These are phyloP conservation scores for Callospermophilus lateralis DNA, from an alignment of 2,113 vertebrate genomes.

Conservation along the genomic window DNA sequence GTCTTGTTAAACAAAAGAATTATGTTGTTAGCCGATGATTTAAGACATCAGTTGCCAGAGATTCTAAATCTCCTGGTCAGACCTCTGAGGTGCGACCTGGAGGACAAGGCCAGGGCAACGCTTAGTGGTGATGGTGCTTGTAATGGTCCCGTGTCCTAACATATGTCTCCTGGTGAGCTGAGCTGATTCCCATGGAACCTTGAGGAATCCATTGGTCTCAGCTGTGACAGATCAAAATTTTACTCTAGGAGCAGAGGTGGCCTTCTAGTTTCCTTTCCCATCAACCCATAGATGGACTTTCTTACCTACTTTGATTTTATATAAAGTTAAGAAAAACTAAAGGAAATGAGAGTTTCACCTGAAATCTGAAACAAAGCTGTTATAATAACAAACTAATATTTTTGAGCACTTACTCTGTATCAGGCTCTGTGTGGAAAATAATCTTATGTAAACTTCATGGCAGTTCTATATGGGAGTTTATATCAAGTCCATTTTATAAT, in stretches of 20 bases:
- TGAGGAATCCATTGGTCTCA: not conserved
- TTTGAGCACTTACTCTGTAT: not conserved
- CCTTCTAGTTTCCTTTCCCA: not conserved
- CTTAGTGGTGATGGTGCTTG: not conserved
- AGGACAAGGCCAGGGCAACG: not conserved
- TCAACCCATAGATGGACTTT: not conserved
- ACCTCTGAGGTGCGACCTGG: not conserved
- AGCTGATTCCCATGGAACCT: not conserved
- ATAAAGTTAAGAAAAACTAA: not conserved
- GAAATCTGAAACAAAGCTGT: not conserved
- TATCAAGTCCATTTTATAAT: not conserved
- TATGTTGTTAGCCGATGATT: not conserved
- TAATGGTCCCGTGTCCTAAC: not conserved
- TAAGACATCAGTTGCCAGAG: not conserved
- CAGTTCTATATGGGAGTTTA: not conserved
- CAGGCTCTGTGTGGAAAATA: not conserved
- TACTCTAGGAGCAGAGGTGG: not conserved
- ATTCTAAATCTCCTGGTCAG: not conserved
- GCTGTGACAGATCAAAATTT: not conserved
- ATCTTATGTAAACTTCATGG: not conserved
- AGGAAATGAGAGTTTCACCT: not conserved
- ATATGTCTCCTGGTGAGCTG: not conserved
- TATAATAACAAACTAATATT: not conserved
- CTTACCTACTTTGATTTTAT: slow-evolving; percentile 6
- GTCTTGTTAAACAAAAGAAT: not conserved